Conservation (phyloP, 2,797 vertebrate species). For the Oreortyx pictus region DNA sequence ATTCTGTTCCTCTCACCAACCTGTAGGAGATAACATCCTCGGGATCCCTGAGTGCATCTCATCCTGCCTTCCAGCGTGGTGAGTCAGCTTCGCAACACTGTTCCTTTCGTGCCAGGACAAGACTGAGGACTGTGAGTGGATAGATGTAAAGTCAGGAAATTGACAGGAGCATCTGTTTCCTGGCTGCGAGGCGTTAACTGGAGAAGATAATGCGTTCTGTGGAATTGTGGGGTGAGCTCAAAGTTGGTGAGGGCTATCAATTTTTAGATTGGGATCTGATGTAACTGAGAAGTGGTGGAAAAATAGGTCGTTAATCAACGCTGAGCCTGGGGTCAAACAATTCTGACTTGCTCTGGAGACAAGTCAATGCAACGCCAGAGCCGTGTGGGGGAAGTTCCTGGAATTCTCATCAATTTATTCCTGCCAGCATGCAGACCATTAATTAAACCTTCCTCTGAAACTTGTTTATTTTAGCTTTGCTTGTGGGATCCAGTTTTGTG, state of each 20-base stretch:
- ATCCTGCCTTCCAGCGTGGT: background rate
- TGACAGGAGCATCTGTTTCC: background rate
- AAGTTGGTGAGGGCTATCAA: background rate
- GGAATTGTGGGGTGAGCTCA: background rate
- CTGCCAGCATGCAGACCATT: fast-evolving
- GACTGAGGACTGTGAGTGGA: background rate
- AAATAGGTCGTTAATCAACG: background rate
- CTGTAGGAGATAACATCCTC: background rate
- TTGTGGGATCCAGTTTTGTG: background rate
- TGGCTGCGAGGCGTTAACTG: background rate
- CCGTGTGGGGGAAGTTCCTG: background rate
- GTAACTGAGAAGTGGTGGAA: background rate
- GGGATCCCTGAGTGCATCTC: fast-evolving
- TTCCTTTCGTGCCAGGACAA: background rate
- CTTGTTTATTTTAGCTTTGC: background rate
- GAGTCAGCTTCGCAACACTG: background rate
- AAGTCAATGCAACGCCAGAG: background rate
- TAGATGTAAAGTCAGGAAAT: background rate
- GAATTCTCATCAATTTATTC: background rate
- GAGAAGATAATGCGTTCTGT: fast-evolving
- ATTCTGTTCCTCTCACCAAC: background rate
- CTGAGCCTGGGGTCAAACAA: background rate
- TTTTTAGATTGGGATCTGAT: background rate
- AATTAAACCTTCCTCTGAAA: background rate
- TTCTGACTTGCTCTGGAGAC: background rate